Conservation (phyloP, 2,888 invertebrate species). For the Tyria jacobaeae region DNA sequence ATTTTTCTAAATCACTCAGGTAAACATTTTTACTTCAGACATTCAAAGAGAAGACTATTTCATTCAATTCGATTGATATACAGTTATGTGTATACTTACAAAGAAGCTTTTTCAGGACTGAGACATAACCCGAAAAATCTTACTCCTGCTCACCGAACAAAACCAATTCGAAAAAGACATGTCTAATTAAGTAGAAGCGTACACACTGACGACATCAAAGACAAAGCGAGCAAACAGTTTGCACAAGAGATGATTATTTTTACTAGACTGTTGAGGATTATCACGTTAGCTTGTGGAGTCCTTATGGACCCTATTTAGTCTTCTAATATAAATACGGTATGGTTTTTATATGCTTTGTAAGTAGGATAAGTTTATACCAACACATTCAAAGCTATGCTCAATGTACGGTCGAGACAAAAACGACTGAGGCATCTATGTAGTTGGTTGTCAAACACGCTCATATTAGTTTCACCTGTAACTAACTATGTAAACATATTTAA, state of each 20-base stretch:
- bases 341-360: neutral
- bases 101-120: too few species aligned
- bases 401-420: neutral
- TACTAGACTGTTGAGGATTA: slow-evolving; percentile 6
- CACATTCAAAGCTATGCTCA: neutral
- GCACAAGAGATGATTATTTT: slow-evolving; percentile 15
- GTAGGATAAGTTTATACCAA: neutral
- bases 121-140: slow-evolving; percentile 8
- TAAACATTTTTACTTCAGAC: too few species aligned
- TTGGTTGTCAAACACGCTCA: too few species aligned
- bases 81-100: too few species aligned
- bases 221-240: slow-evolving; percentile 23
- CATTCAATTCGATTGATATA: too few species aligned
- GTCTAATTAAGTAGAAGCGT: slow-evolving; percentile 42
- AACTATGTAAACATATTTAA: too few species aligned
- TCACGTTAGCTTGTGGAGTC: neutral
- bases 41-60: too few species aligned
- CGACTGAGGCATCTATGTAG: neutral
- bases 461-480: too few species aligned
- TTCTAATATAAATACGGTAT: neutral
- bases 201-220: slow-evolving; percentile 46
- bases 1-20: too few species aligned
- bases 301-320: slow-evolving; percentile 4
- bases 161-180: slow-evolving; percentile 38
- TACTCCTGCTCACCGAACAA: slow-evolving; percentile 21